Base-by-base conservation (phyloP, 2,888 invertebrate species). In the Hybos culiciformis region DNA sequence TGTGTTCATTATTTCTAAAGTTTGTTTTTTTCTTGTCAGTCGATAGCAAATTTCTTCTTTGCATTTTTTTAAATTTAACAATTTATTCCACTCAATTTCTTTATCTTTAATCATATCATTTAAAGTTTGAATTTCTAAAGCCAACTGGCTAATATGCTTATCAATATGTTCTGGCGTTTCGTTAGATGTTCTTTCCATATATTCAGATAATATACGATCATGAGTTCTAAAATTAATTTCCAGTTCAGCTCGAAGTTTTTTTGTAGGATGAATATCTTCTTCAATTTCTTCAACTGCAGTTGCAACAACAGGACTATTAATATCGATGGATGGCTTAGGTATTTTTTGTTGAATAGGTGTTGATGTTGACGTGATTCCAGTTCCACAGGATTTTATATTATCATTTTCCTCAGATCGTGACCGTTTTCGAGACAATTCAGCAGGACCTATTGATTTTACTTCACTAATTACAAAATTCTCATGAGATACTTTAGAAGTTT, bases 81-180 rank as follows among this genome's bases (percentile, higher is more conserved):
- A 78, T 46, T 83, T 80, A 60, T 88, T 86, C 83, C 86, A 85
- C 62, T 90, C 88, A 53, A 78, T 74, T 66, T 90, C 90, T 60
- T 88, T 88, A 56, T 80, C 77, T 54, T 77, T 75, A 1, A 86
- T 80, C 40, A 86, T 67, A 53, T 80, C 82, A 49, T 80, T 72
- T 46, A 88, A 64, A 0, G 80, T 78, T 54, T 80, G 72, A 46
- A 84, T 76, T 58, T 81, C 80, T 1, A 72, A 65, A 3, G 77
- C 65, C 6, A 82, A 67, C 53, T 78, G 77, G 54, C 78, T 77
- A 3, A 77, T 75, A 50, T 78, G 76, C 51, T 72, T 70, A 46
- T 75, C 73, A 49, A 77, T 71, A 48, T 73, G 72, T 29, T 76
- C 75, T 2, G 77, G 60, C 48, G 71, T 77, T 51, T 73, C 72